phyloP scores from a whole-genome alignment of 2,797 vertebrate species.

The Telmatherina bonti region DNA sequence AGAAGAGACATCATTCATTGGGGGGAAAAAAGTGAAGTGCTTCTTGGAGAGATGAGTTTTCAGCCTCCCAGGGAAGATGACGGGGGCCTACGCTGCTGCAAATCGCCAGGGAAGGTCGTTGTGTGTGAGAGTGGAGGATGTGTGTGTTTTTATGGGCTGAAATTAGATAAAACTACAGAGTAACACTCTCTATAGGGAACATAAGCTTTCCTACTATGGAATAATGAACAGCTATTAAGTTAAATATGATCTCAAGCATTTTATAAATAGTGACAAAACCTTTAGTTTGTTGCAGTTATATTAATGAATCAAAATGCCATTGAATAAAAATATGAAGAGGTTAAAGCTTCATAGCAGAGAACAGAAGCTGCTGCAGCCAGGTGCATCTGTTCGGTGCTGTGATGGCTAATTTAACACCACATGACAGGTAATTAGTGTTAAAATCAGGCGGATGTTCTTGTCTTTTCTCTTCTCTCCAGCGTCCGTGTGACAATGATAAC shows the following conservation, averaged over 20 bases:
- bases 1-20: constrained; percentile 53
- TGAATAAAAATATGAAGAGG: constrained; percentile 13
- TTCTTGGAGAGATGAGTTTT: constrained; percentile 60
- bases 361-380: constrained; percentile 24
- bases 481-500: constrained; percentile 2
- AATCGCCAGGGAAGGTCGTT: constrained; percentile 45
- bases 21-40: constrained; percentile 43
- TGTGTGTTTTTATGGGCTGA: constrained; percentile 28
- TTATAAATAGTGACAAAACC: neutral
- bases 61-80: constrained; percentile 55
- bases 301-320: neutral
- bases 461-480: neutral
- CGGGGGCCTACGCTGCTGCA: constrained; percentile 31
- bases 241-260: constrained; percentile 24
- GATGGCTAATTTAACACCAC: constrained; percentile 36
- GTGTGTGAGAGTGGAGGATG: constrained; percentile 19
- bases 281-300: neutral
- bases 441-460: neutral
- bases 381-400: constrained; percentile 27
- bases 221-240: constrained; percentile 7
- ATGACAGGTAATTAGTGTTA: constrained; percentile 34
- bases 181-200: constrained; percentile 20
- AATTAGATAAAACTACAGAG: constrained; percentile 27
- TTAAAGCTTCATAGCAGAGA: constrained; percentile 4
- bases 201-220: constrained; percentile 6